phyloP scores from a whole-genome alignment of 2,888 invertebrate species.

The Heteromurus nitidus region DNA sequence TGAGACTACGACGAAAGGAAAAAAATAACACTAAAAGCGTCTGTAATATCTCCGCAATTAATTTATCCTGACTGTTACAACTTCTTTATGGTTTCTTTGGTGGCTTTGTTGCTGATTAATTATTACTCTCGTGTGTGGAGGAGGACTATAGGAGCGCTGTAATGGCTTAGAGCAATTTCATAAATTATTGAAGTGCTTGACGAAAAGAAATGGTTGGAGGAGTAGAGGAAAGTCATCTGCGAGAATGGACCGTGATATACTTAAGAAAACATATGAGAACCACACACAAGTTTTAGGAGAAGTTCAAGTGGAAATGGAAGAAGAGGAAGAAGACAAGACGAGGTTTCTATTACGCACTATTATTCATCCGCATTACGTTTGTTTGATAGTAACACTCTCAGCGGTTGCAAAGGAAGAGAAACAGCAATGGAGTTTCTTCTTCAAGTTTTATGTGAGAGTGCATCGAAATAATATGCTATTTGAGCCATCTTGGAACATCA shows the following conservation, averaged over 20 bases:
- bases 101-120: constrained; percentile 56
- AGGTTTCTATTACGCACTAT: constrained; percentile 6
- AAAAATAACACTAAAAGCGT: constrained; percentile 5
- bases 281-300: no score
- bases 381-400: constrained; percentile 14
- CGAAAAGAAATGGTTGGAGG: constrained; percentile 49
- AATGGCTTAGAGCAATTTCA: constrained; percentile 57
- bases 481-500: constrained; percentile 35
- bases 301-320: neutral
- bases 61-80: constrained; percentile 51
- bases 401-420: neutral
- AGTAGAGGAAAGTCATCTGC: constrained; percentile 6
- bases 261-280: constrained; percentile 23
- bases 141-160: constrained; percentile 36
- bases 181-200: constrained; percentile 60
- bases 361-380: constrained; percentile 5
- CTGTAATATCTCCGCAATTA: constrained; percentile 45
- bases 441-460: no score
- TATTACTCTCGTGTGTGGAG: constrained; percentile 57
- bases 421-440: constrained; percentile 6
- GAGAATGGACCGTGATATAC: no score
- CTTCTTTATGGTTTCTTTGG: constrained; percentile 55
- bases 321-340: neutral
- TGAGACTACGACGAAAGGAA: neutral
- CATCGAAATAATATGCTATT: constrained; percentile 39